These are phyloP conservation scores for Hymenochirus boettgeri DNA, from an alignment of 2,113 vertebrate genomes.

Conservation along the genomic window DNA sequence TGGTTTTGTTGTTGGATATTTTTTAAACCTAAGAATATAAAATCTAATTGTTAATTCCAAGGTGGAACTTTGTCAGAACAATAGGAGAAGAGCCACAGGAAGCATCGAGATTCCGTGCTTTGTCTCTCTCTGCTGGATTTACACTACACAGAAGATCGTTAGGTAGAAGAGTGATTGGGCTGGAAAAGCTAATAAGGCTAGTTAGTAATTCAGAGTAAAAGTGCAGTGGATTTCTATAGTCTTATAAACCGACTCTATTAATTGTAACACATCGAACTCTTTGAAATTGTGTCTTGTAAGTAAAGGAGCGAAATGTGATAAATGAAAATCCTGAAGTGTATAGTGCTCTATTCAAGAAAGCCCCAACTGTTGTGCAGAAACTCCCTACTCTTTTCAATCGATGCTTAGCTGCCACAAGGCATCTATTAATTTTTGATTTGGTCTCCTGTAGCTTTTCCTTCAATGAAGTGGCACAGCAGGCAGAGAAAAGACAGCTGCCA, in stretches of 20 bases:
- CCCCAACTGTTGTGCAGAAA: slow-evolving; percentile 73
- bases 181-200: slow-evolving; percentile 35
- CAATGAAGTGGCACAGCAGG: slow-evolving; percentile 82
- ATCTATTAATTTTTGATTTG: slow-evolving; percentile 73
- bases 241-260: not conserved
- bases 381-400: slow-evolving; percentile 78
- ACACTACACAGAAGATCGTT: slow-evolving; percentile 36
- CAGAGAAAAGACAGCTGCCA: slow-evolving; percentile 48
- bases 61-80: slow-evolving; percentile 42
- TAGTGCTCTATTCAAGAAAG: slow-evolving; percentile 79
- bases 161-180: slow-evolving; percentile 37
- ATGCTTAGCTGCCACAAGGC: slow-evolving; percentile 71
- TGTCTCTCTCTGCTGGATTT: slow-evolving; percentile 41
- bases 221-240: slow-evolving; percentile 21
- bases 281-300: slow-evolving; percentile 40
- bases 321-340: slow-evolving; percentile 48
- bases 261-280: slow-evolving; percentile 7
- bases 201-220: slow-evolving; percentile 4
- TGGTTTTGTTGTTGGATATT: too few species aligned
- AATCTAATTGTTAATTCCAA: slow-evolving; percentile 40
- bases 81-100: slow-evolving; percentile 30
- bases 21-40: slow-evolving; percentile 45
- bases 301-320: slow-evolving; percentile 48
- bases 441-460: slow-evolving; percentile 64
- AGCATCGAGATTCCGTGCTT: slow-evolving; percentile 38